Evolutionary conservation across 2,113 vertebrate genomes (phyloP).

Genomic region (Megaleporinus macrocephalus): DNA sequence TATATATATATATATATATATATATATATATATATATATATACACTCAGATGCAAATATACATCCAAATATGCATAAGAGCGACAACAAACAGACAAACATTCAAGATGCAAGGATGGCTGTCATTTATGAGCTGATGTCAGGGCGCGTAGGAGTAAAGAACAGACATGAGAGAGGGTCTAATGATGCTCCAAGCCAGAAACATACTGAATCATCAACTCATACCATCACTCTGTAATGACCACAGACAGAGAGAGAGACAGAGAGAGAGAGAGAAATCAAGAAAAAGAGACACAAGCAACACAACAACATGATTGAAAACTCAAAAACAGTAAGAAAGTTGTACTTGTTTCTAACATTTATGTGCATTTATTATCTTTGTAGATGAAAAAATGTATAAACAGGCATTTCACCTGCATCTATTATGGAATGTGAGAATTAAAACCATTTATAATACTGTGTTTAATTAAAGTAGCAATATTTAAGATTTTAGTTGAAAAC

Average conservation of each 20-base stretch:
- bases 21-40: neutral
- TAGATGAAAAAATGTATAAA: too few species aligned
- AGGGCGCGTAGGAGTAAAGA: constrained; percentile 20
- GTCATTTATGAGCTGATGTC: constrained; percentile 25
- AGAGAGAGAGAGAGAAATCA: neutral
- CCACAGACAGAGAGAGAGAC: neutral
- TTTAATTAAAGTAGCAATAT: too few species aligned
- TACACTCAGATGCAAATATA: neutral
- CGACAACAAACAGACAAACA: neutral
- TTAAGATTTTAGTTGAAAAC: too few species aligned
- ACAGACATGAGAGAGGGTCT: constrained; percentile 36
- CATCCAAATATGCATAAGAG: neutral
- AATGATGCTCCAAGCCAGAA: constrained; percentile 39
- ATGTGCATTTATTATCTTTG: neutral
- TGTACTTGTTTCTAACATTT: neutral
- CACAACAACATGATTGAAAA: too few species aligned
- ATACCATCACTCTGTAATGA: constrained; percentile 40
- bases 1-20: too few species aligned
- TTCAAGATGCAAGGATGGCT: constrained; percentile 22
- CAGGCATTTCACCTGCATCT: too few species aligned
- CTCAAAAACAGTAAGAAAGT: too few species aligned
- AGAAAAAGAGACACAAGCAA: neutral
- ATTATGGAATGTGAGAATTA: too few species aligned
- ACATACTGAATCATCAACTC: constrained; percentile 45
- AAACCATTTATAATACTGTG: too few species aligned